These are phyloP conservation scores for Ondatra zibethicus DNA, from an alignment of 2,113 vertebrate species.

Conservation along the genomic window DNA sequence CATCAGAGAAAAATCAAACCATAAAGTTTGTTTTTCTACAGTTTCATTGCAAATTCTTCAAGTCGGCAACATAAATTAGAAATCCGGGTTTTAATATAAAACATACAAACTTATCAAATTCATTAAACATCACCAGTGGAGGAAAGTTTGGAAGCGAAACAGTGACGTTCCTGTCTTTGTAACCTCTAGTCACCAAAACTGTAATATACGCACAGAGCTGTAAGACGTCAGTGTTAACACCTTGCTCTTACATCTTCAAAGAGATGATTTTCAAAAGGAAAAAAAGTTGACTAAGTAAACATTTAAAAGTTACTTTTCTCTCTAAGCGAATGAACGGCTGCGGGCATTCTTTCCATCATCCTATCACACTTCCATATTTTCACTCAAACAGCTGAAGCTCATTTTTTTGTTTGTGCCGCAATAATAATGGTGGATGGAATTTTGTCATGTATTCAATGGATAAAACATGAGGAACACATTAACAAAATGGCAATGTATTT, in stretches of 20 bases:
- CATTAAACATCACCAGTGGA: conserved; percentile 41
- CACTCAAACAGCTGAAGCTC: conserved; percentile 84
- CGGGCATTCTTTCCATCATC: conserved; percentile 81
- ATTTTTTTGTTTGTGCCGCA: conserved; percentile 85
- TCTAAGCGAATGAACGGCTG: conserved; percentile 57
- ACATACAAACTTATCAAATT: conserved; percentile 46
- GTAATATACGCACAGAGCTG: conserved; percentile 14
- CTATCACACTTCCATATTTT: conserved; percentile 83
- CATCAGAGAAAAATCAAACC: conserved; percentile 53
- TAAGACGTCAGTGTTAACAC: conserved; percentile 44
- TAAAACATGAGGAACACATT: conserved; percentile 84
- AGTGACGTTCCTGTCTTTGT: conserved; percentile 26
- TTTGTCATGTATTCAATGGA: conserved; percentile 78
- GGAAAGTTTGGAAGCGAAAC: conserved; percentile 54
- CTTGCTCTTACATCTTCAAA: conserved; percentile 31
- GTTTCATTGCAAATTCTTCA: conserved; percentile 54
- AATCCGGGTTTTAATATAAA: conserved; percentile 58
- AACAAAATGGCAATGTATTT: conserved; percentile 80
- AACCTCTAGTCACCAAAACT: conserved; percentile 56
- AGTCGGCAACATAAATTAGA: conserved; percentile 61
- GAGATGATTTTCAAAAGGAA: conserved; percentile 16
- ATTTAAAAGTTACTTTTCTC: conserved; percentile 71
- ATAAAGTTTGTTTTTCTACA: conserved; percentile 18
- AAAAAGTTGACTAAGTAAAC: conserved; percentile 65
- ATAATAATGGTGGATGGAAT: conserved; percentile 83